Base-by-base conservation (phyloP, 2,888 invertebrate species). In the Xestia c-nigrum region DNA sequence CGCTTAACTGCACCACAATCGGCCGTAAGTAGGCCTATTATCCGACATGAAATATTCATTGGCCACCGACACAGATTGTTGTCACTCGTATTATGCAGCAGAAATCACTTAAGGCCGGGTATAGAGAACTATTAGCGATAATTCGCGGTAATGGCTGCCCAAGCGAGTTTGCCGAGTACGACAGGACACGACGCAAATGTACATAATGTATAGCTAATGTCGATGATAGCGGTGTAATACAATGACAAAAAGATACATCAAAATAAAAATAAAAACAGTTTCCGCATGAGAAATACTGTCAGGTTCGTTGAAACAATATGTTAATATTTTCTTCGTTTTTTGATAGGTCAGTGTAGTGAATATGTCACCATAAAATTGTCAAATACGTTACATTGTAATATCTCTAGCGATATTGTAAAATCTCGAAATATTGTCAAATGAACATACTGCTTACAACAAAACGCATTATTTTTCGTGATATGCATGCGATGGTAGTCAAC, bases 131-230 rank as follows among this genome's bases (percentile, higher is more conserved):
- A 94, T 94, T 94, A 94, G 90, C 90, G 92, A 90, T 94, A 94
- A 95, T 94, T 94, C 94, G 95, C 94, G 92, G 94, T 97, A 97
- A 97, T 97, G 94, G 96, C 92, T 90, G 92, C 46, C 70, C 70
- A 80, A 83, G 76, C 86, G 76, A 81, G 88, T 86, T 87, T 69
- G 78, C 72, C 70, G 71, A 84, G 84, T 85, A 91, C 59, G 80
- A 92, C 92, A 93, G 94, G 94, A 93, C 94, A 85, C 80, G 88
- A 83, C 65, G 61, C 59, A 67, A 80, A 80, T 80, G 72, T 73
- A 83, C 16, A 70, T 77, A 64, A 78, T 71, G 78, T 82, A 10
- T 43, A 55, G 80, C 55, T 66, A 69, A 79, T 75, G 66, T 66
- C 67, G 64, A 77, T 83, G 72, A 72, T 82, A 59, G 76, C 69